phyloP scores from a whole-genome alignment of 2,888 invertebrate species.

The Lasioglossum malachurum region DNA sequence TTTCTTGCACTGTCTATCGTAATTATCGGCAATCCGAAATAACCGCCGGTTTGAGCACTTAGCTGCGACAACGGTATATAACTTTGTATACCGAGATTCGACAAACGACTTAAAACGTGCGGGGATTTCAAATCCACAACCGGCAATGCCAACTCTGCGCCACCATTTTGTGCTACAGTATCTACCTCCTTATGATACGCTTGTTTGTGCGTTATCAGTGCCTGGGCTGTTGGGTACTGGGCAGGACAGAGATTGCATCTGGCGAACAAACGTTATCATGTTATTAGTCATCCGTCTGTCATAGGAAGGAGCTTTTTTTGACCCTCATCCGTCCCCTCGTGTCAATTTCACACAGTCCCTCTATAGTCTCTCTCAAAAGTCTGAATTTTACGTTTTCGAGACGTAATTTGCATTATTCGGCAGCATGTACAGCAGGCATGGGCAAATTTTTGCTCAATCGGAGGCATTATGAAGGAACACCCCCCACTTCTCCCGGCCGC shows the following conservation, averaged over 20 bases:
- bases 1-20: conserved; percentile 89
- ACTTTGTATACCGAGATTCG: conserved; percentile 89
- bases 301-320: background rate
- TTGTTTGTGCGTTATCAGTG: conserved; percentile 88
- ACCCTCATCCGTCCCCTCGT: too few relatives aligned
- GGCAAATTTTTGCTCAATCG: too few relatives aligned
- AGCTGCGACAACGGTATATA: conserved; percentile 90
- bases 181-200: conserved; percentile 87
- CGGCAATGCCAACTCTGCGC: conserved; percentile 89
- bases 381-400: too few relatives aligned
- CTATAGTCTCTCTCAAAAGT: too few relatives aligned
- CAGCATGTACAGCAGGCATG: too few relatives aligned
- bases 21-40: conserved; percentile 90
- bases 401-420: too few relatives aligned
- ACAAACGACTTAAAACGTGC: conserved; percentile 88
- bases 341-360: too few relatives aligned
- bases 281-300: background rate
- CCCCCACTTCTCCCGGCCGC: too few relatives aligned
- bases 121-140: conserved; percentile 90
- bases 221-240: conserved; percentile 89
- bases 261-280: conserved; percentile 40
- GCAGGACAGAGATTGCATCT: conserved; percentile 91
- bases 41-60: conserved; percentile 87
- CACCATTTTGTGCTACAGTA: conserved; percentile 78
- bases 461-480: too few relatives aligned